Base-by-base conservation (phyloP, 2,797 vertebrate genomes). In the Premnoplex brunnescens region DNA sequence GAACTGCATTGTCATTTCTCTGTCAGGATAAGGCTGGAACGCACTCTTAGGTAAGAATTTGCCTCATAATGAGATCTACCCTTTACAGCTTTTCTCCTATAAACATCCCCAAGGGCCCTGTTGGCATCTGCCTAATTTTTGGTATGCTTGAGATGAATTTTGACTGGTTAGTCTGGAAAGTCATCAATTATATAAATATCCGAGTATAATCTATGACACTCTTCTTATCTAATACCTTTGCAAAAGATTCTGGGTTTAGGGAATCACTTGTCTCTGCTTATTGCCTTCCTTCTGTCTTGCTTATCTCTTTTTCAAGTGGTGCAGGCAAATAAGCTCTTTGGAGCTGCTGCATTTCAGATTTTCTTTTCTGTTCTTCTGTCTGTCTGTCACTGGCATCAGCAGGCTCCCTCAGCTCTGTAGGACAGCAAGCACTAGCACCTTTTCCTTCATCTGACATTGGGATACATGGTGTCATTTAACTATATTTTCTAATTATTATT, bases 141-240 rank as follows among this genome's bases (percentile, higher is more conserved):
- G 28, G 8, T 78, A 6, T 69, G 10, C 21, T 62, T 66, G 34
- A 88, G 69, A 23, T 63, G 14, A 58, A 58, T 92, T 88, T 88
- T 56, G 22, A 37, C 55, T 89, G 37, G 17, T 78, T 91, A 54
- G 85, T 95, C 27, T 71, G 30, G n/a, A 43, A 93, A 93, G 18
- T 66, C 18, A 66, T 72, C 32, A 37, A 27, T 82, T 79, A 52
- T 68, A 58, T 62, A 91, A 87, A 46, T 89, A 62, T 80, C 43
- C 41, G 20, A 12, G 12, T 62, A 58, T 91, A 85, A 85, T 80
- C 43, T 72, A 13, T 71, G 48, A 22, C 37, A 44, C 14, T 48
- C 8, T 41, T 78, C 41, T 43, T 43, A 60, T 8, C 43, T 85
- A 48, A 69, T 75, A 78, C 28, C 72, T 94, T 89, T 23, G 28